These are phyloP conservation scores for Sabellastarte sp. DNA, from an alignment of 2,888 invertebrate genomes.

Conservation along the genomic window DNA sequence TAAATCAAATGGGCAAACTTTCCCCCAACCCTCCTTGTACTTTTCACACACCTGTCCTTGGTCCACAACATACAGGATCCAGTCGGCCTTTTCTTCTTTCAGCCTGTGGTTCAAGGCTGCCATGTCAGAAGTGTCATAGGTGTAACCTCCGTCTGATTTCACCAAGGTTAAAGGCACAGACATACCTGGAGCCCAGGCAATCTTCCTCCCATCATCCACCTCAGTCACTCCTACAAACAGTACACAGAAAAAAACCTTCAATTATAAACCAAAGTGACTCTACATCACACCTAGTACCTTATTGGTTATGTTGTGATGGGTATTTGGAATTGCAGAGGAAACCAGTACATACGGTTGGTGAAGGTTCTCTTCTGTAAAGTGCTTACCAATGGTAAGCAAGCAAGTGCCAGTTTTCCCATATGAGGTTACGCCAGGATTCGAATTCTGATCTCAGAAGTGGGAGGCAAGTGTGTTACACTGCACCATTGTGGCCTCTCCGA, in stretches of 20 bases:
- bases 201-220: conserved; percentile 68
- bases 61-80: conserved; percentile 93
- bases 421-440: no score
- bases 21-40: conserved; percentile 4
- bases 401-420: no score
- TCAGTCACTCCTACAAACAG: conserved; percentile 64
- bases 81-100: conserved; percentile 74
- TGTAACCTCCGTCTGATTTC: conserved; percentile 94
- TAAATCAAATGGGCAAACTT: no score
- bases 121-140: conserved; percentile 98
- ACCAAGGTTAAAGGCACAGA: conserved; percentile 84
- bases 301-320: no score
- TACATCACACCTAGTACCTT: no score
- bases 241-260: no score
- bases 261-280: no score
- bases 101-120: conserved; percentile 78
- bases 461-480: neutral
- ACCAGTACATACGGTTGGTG: no score
- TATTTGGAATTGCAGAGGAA: no score
- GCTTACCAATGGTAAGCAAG: no score
- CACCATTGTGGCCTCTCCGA: no score
- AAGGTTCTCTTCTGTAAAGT: no score
- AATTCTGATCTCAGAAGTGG: neutral
- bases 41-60: conserved; percentile 89
- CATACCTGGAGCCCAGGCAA: conserved; percentile 60